Evolutionary conservation across 2,888 invertebrate genomes (phyloP).

Genomic region (Amaurobius ferox): DNA sequence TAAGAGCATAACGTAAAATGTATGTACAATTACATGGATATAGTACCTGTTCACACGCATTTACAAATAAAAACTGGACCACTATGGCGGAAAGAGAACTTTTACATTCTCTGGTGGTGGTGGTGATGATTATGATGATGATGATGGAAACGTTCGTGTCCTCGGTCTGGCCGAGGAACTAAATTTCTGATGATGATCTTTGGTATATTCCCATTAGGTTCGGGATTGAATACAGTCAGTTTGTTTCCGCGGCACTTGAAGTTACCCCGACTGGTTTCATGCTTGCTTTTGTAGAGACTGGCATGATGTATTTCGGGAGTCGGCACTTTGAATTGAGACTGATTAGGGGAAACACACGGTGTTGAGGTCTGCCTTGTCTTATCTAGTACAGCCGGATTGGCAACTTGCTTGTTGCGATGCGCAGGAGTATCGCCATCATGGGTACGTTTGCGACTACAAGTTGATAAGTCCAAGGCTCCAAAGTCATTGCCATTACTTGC

Average conservation of each 20-base stretch:
- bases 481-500: conserved; percentile 27
- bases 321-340: conserved; percentile 51
- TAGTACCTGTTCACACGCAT: too few relatives aligned
- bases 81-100: too few relatives aligned
- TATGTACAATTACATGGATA: too few relatives aligned
- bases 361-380: conserved; percentile 48
- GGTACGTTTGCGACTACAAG: conserved; percentile 41
- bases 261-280: conserved; percentile 45
- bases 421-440: conserved; percentile 41
- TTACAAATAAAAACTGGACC: too few relatives aligned
- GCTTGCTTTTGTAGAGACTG: conserved; percentile 54
- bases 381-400: conserved; percentile 71
- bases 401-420: conserved; percentile 61
- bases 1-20: too few relatives aligned
- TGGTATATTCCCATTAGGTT: conserved; percentile 67
- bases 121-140: conserved; percentile 56
- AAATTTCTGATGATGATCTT: conserved; percentile 72
- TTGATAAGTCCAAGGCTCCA: conserved; percentile 70
- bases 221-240: conserved; percentile 68
- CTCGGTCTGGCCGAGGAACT: conserved; percentile 57
- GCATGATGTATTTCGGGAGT: conserved; percentile 52
- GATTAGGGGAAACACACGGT: conserved; percentile 53
- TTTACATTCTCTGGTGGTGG: conserved; percentile 65
- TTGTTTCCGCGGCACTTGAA: conserved; percentile 63
- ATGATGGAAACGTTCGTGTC: conserved; percentile 32